Base-by-base conservation (phyloP, 2,888 invertebrate species). In the Acrobasis suavella region DNA sequence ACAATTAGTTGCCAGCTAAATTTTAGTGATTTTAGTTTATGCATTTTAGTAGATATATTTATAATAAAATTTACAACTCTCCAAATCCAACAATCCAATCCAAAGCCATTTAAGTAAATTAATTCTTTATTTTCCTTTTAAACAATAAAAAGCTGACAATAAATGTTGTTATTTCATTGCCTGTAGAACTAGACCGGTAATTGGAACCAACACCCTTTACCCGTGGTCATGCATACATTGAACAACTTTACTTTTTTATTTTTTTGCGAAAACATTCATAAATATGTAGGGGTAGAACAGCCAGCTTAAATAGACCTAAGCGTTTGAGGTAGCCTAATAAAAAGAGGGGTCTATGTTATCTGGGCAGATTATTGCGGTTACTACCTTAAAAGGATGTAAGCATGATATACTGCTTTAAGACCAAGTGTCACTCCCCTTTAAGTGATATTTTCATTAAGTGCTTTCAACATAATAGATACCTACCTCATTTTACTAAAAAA, bases 401-500 rank as follows among this genome's bases (percentile, higher is more conserved):
- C 69, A 77, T 86, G 86, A 87, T 87, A 85, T 87, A 87, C 80
- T 78, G 71, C 71, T 66, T 71, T 76, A 82, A 80, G 80, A 77
- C 60, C 60, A 63, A 54, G 56, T 71, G 72, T 67, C 71, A 69
- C 69, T 74, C 73, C 77, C 79, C 75, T 71, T 72, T 69, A 69
- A 65, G 67, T 68, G 61, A 68, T 65, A 66, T 67, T 64, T 63
- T 61, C 46, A 61, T 68, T 63, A 71, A 61, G 49, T 64, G 54
- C 62, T 56, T 64, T 65, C 38, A 50, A 46, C 58, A 22, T 12
- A 55, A 49, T 50, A 9, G 9, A 32, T 50, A 63, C 62, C 49
- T 51, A 64, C 55, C 58, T 56, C 55, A 50, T 39, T 39, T 54
- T 58, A 58, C 64, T 63, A 62, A 55, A 32, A 32, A 32, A 7